A percentile compares a stretch with the other conserved stretches of the same genome.
These are phyloP conservation scores for Diplosoma virens DNA, from an alignment of 23 tunicate genomes.

Conservation along the genomic window DNA sequence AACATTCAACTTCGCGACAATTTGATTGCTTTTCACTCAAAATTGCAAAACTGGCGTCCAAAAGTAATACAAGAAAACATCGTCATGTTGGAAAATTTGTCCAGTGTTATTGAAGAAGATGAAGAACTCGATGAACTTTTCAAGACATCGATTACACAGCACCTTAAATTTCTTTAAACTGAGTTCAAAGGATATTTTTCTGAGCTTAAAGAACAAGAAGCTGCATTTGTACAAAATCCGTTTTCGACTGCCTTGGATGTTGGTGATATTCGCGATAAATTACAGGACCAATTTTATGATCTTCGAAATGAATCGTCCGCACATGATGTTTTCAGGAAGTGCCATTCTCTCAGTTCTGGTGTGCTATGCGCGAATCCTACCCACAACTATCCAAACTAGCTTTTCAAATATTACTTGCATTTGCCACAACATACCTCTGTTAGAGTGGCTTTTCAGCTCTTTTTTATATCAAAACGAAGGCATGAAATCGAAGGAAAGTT, in stretches of 20 bases:
- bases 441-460: conserved; percentile 53
- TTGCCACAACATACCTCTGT: conserved; percentile 26
- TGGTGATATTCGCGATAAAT: conserved; percentile 16
- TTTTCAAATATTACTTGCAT: conserved; percentile 32
- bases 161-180: conserved; percentile 29
- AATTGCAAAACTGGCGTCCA: conserved; percentile 41
- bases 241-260: conserved; percentile 23
- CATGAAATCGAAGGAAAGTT: conserved; percentile 34
- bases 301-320: conserved; percentile 33
- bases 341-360: conserved; percentile 48
- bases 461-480: conserved; percentile 46
- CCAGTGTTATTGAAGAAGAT: conserved; percentile 17
- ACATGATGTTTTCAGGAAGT: conserved; percentile 29
- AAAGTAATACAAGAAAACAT: conserved; percentile 23
- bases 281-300: conserved; percentile 41
- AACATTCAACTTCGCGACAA: conserved; percentile 31
- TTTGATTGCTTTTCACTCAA: conserved; percentile 25
- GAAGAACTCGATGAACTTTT: conserved; percentile 24
- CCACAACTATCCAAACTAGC: conserved; percentile 34
- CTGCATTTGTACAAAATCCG: no score
- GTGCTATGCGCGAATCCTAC: conserved; percentile 22
- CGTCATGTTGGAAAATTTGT: conserved; percentile 15
- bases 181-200: conserved; percentile 38
- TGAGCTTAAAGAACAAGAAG: conserved; percentile 35
- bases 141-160: conserved; percentile 44